Evolutionary conservation across 2,888 invertebrate species (phyloP).

Genomic region (Cerastis rubricosa): DNA sequence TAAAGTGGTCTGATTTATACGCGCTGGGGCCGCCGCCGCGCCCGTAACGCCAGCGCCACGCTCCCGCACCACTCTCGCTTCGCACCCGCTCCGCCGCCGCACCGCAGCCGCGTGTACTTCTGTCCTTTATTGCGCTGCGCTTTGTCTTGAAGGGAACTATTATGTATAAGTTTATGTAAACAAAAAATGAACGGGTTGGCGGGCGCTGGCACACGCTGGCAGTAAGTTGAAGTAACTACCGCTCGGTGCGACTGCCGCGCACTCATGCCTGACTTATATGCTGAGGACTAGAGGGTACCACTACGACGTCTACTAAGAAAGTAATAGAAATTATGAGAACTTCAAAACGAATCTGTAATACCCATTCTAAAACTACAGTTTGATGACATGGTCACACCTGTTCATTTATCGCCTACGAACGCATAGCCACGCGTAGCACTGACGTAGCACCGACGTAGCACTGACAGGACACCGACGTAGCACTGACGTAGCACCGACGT

Average conservation of each 20-base stretch:
- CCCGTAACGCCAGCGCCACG: constrained; percentile 10
- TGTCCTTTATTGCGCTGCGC: constrained; percentile 39
- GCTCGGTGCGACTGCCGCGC: background rate
- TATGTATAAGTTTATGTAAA: constrained; percentile 50
- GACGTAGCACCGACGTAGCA: constrained; percentile 2
- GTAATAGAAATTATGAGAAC: constrained; percentile 4
- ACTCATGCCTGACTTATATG: constrained; percentile 12
- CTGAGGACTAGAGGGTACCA: background rate
- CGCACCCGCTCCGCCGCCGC: background rate
- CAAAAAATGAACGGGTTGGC: constrained; percentile 20
- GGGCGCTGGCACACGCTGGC: constrained; percentile 20
- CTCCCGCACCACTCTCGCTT: background rate
- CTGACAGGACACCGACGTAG: no score
- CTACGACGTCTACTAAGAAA: background rate
- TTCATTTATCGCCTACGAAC: background rate
- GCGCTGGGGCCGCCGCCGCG: constrained; percentile 27
- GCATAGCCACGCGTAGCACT: constrained; percentile 1
- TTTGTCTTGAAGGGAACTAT: constrained; percentile 58
- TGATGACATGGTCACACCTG: background rate
- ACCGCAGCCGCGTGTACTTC: constrained; percentile 16
- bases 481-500: background rate
- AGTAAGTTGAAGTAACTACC: constrained; percentile 32
- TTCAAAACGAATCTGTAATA: background rate
- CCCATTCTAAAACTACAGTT: background rate
- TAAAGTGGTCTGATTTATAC: constrained; percentile 81